A percentile compares a stretch with the other conserved stretches of the same genome.
Evolutionary conservation across 2,113 vertebrate species (phyloP).

Genomic region (Sinocyclocheilus anshuiensis): DNA sequence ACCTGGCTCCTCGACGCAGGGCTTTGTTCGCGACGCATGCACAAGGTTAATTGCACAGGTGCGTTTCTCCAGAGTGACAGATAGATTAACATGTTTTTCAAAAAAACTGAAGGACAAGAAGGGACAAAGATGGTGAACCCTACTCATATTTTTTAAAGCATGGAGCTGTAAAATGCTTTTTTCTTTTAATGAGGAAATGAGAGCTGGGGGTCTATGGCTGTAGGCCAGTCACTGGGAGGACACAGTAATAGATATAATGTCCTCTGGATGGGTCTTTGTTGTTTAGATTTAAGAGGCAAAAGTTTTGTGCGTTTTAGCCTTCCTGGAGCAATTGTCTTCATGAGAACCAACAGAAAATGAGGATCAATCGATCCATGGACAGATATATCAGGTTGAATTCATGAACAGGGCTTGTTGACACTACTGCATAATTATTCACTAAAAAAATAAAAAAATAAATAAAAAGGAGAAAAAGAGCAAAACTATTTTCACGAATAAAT

Average conservation of each 20-base stretch:
- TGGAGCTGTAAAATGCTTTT: constrained; percentile 61
- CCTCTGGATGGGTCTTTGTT: constrained; percentile 1
- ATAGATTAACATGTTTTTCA: constrained; percentile 76
- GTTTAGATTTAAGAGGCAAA: constrained; percentile 29
- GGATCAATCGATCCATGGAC: constrained; percentile 67
- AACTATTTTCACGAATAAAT: neutral
- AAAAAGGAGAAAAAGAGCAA: neutral
- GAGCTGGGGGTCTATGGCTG: constrained; percentile 60
- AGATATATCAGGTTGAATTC: constrained; percentile 75
- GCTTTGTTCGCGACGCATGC: constrained; percentile 72
- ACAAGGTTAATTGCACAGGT: constrained; percentile 78
- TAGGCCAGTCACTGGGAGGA: constrained; percentile 36
- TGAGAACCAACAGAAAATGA: constrained; percentile 66
- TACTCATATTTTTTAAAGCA: constrained; percentile 58
- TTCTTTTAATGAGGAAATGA: constrained; percentile 73
- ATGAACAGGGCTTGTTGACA: constrained; percentile 72
- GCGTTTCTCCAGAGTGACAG: constrained; percentile 72
- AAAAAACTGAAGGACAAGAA: constrained; percentile 63
- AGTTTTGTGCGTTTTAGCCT: constrained; percentile 27
- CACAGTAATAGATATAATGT: constrained; percentile 33
- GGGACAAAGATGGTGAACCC: constrained; percentile 19
- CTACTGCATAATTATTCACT: constrained; percentile 67
- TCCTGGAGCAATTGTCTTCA: constrained; percentile 55
- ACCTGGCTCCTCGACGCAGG: constrained; percentile 68
- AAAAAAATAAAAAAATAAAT: neutral